Evolutionary conservation across 1,140 invertebrate genomes (phyloP).

Genomic region (Trissolcus basalis): DNA sequence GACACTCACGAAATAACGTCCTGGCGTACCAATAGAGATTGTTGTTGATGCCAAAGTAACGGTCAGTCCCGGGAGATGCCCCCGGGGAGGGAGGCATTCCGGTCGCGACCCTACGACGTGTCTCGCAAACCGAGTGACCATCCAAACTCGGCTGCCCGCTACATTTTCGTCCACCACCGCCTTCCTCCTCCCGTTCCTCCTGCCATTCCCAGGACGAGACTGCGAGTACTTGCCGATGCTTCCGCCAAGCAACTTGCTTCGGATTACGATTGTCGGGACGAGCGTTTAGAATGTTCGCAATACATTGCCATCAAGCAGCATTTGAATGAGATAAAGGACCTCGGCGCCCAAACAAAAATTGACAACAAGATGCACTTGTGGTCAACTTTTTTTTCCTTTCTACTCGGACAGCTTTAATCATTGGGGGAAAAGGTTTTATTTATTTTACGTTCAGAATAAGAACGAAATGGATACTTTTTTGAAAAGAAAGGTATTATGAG

Average conservation of each 20-base stretch:
- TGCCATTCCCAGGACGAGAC: constrained; percentile 46
- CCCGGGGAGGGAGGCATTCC: constrained; percentile 35
- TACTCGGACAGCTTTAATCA: no score
- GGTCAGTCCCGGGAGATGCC: constrained; percentile 63
- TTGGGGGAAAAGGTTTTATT: background rate
- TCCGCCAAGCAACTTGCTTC: constrained; percentile 56
- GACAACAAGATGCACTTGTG: no score
- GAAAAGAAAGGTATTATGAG: constrained; percentile 2
- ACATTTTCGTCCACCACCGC: constrained; percentile 30
- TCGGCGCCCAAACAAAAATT: no score
- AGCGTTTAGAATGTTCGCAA: constrained; percentile 51
- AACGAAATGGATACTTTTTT: background rate
- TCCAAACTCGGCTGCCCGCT: constrained; percentile 47
- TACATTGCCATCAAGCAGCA: constrained; percentile 51
- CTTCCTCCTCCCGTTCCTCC: constrained; percentile 19
- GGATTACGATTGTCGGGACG: constrained; percentile 59
- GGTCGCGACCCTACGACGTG: constrained; percentile 71
- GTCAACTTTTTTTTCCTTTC: no score
- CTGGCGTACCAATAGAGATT: constrained; percentile 70
- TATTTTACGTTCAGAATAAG: background rate
- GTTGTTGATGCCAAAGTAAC: constrained; percentile 76
- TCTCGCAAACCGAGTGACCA: constrained; percentile 73
- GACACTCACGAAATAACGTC: constrained; percentile 75
- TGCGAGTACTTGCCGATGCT: constrained; percentile 52
- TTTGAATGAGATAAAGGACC: constrained; percentile 35